Evolutionary conservation across 2,113 vertebrate genomes (phyloP).

Genomic region (Petroica traversi): DNA sequence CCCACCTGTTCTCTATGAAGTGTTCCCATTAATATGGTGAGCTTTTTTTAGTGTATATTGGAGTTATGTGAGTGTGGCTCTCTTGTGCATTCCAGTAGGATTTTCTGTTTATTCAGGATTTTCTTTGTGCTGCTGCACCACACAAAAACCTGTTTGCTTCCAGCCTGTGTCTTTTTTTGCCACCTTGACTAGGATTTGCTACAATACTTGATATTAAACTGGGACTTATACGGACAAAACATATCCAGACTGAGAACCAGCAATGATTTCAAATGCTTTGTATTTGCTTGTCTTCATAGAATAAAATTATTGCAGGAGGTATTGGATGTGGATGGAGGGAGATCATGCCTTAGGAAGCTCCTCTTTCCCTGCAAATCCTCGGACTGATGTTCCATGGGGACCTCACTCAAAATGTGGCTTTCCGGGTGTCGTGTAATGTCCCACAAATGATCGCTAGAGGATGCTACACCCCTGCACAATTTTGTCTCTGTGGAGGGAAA

Average conservation of each 20-base stretch:
- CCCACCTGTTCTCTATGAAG: neutral
- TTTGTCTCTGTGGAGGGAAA: fast-evolving
- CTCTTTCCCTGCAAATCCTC: neutral
- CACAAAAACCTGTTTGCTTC: fast-evolving
- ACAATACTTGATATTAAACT: neutral
- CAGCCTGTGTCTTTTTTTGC: neutral
- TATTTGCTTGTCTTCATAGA: neutral
- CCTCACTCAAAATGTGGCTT: neutral
- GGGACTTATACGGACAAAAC: neutral
- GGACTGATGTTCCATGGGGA: neutral
- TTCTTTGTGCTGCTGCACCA: neutral
- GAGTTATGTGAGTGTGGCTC: neutral
- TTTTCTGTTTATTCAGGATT: neutral
- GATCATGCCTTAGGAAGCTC: neutral
- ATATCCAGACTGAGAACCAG: neutral
- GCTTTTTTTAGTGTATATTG: neutral
- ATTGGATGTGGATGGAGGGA: neutral
- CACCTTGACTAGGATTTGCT: neutral
- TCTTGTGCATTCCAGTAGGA: neutral
- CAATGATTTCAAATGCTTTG: neutral
- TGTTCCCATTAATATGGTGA: neutral
- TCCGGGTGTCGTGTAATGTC: neutral
- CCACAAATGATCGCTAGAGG: neutral
- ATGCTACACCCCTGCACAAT: neutral
- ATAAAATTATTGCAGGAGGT: neutral